Evolutionary conservation across 2,888 invertebrate genomes (phyloP), one percentile per base, ranked within the genome.

Genomic region (Bimastos eiseni): DNA sequence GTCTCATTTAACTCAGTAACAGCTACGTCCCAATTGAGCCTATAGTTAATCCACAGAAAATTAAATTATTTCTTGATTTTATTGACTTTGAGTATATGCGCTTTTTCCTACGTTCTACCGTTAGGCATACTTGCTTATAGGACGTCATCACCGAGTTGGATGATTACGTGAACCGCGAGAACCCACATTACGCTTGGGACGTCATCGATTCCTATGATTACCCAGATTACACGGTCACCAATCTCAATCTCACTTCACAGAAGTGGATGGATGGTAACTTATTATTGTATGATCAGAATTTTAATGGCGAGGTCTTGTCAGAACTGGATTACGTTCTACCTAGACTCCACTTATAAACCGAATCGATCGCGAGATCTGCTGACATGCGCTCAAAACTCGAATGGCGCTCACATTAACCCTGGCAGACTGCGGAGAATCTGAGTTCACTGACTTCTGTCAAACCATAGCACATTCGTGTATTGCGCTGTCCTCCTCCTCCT

Each of bases 211-310:
- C 89, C 37, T 83, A n/a, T 41, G 88, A 89, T 17, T 89, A 55
- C 33, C 89, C 49, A 21, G 91, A 55, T 0, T 86, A 89, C 89
- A 91, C 86, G 33, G 2, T 91, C 21, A 70, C 49, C 44, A 38
- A 2, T 33, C 83, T 89, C 83, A 91, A 91, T 83, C 55, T 91
- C 89, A 91, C 91, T 17, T 91, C 91, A 37, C 91, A 91, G 41
- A 11, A 41, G n/a, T 91, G 91, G 91, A 70, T 89, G 83, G 89
- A 91, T 70, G 91, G 89, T 89, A 70, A 34, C 86, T 86, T n/a
- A n/a, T n/a, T 70, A 70, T 15, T 70, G 30, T 11, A 70, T 70
- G 6, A 17, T 49, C 49, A 19, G 49, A 70, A 70, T 70, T 5
- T 70, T 8, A 3, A 70, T 70, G n/a, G 70, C 3, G 24, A 49